phyloP scores from a whole-genome alignment of 2,113 vertebrate species.

The Perccottus glenii region DNA sequence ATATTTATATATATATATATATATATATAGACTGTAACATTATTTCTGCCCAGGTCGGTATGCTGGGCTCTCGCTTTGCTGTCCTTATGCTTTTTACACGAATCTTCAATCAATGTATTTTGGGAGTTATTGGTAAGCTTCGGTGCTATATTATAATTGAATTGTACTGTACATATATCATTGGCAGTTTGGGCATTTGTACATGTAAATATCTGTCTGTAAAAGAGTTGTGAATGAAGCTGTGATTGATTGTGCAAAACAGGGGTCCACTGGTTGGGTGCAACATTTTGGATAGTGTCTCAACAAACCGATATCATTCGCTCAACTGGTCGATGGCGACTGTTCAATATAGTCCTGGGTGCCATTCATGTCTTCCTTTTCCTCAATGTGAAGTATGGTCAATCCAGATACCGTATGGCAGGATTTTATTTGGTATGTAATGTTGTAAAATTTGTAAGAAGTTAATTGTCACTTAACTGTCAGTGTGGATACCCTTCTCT shows the following conservation, averaged over 20 bases:
- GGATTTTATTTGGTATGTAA: slow-evolving; percentile 82
- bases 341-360: slow-evolving; percentile 84
- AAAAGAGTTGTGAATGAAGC: not conserved
- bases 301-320: slow-evolving; percentile 84
- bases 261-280: slow-evolving; percentile 86
- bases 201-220: too few species aligned
- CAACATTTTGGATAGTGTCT: slow-evolving; percentile 88
- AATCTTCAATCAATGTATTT: slow-evolving; percentile 82
- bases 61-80: slow-evolving; percentile 83
- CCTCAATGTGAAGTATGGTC: slow-evolving; percentile 79
- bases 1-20: too few species aligned
- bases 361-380: slow-evolving; percentile 85
- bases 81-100: slow-evolving; percentile 84
- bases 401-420: slow-evolving; percentile 80
- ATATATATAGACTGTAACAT: not conserved
- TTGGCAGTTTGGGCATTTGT: too few species aligned
- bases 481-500: not conserved
- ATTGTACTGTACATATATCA: not conserved
- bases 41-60: slow-evolving; percentile 71
- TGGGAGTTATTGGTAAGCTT: slow-evolving; percentile 81
- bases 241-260: slow-evolving; percentile 21
- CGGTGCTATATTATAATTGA: too few species aligned
- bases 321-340: slow-evolving; percentile 78
- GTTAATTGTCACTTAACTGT: not conserved
- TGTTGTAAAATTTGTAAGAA: not conserved